Base-by-base conservation (phyloP, 2,113 vertebrate species). In the Rutilus rutilus region DNA sequence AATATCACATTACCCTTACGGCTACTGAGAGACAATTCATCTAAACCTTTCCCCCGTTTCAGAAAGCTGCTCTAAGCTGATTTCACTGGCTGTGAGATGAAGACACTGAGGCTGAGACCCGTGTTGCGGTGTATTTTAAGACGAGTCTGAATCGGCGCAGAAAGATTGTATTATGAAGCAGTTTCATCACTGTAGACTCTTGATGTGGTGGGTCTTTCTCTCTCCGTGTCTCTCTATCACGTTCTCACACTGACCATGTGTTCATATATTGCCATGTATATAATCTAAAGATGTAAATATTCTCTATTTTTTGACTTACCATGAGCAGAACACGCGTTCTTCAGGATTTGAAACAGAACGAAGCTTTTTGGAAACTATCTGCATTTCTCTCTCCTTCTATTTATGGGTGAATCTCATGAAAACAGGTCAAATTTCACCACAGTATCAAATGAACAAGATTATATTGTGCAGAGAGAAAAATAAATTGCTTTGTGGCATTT, bases 271-370 rank as follows among this genome's bases (percentile, higher is more conserved):
- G 67, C 60, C 65, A 74, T 86, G 83, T 88, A 89, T 84, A 88
- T 90, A 88, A 88, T 83, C 89, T 88, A 88, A 64, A 88, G 83
- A 87, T 88, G 87, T 88, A 88, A 85, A 90, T 88, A 85, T 82
- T 85, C 87, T 88, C 83, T 88, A 85, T 90, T 90, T 89, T 89
- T 90, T 50, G 89, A 90, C 65, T 59, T 86, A 71, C 74, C 62
- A 84, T 87, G 42, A 81, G 78, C 85, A 85, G 64, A 87, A 88
- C 84, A 39, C 17, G 76, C 3, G 82, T 86, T 86, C 52, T 86
- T 86, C 74, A 83, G 85, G 75, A 87, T 85, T 52, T 36, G 45
- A 79, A 64, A 82, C 54, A 45, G 82, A 88, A 75, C 59, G 59
- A 87, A 87, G 80, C 85, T 69, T 69, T 50, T 62, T 76, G 78